Evolutionary conservation across 37 sponge, comb jelly and placozoan species (phyloP), one percentile per base, ranked within the genome.

Genomic region (Oscarella lobularis): DNA sequence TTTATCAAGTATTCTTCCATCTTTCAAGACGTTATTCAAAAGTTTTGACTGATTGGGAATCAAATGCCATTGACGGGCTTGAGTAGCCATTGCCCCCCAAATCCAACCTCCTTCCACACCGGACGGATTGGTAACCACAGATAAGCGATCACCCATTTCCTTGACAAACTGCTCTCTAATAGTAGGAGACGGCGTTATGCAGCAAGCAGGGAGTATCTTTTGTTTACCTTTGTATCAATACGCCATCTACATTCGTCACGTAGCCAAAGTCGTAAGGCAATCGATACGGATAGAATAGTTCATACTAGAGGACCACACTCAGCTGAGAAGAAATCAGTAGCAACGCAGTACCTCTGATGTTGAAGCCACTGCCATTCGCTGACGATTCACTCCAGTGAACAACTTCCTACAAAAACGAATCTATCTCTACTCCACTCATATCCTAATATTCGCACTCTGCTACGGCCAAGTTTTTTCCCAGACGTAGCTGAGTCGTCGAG

Each of bases 231-330:
- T 14, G 27, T 9, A 74, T 74, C 75, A 74, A 5, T 6, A 34
- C 29, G 9, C 75, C 75, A 74, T 74, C 75, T 0, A 74, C 75
- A 39, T 74, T 39, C 20, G 29, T 5, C 20, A 74, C 75, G n/a
- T 74, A 74, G 66, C 75, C 75, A 6, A 5, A 67, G 66, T 74
- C 75, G 66, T 74, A 74, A 5, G 75, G 75, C 29, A 74, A 66
- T 20, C 20, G 41, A 27, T 67, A 74, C n/a, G 75, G 75, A 66
- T 74, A 74, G 30, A 39, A 14, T 66, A 34, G 55, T 5, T 60
- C 66, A 33, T 6, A 67, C 75, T 74, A 48, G 60, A 48, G 20
- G 20, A 27, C 14, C 31, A n/a, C n/a, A n/a, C n/a, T n/a, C n/a
- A n/a, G n/a, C n/a, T n/a, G n/a, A n/a, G n/a, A n/a, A n/a, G n/a